Evolutionary conservation across 2,888 invertebrate species (phyloP), one percentile per base, ranked within the genome.

Genomic region (Rhagonycha fulva): DNA sequence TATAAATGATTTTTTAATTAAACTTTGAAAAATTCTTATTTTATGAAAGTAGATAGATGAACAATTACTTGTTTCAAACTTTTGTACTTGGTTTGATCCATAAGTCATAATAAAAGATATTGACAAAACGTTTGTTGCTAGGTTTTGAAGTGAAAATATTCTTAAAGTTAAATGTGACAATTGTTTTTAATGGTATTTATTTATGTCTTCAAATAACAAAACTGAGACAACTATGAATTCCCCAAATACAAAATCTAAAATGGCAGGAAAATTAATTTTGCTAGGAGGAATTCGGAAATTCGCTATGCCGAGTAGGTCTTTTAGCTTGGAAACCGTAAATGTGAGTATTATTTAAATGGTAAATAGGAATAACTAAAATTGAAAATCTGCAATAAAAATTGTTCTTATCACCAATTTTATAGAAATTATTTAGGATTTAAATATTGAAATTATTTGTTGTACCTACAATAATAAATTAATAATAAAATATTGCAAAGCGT

Each of bases 301-400:
- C 75, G 87, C 84, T 4, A 84, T 86, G 85, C 85, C 86, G 2
- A 85, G 84, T 74, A 83, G 85, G 74, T 86, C 86, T 14, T 83
- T 86, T 73, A 87, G 87, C 72, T 84, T 84, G 71, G 84, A 82
- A 68, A 85, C 86, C 19, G 81, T 85, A 23, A 83, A 84, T 80
- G 87, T 87, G 81, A 86, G 87, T 86, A 66, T n/a, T 63, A n/a
- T 19, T 23, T 12, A 47, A 0, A 5, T 7, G n/a, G 12, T 12
- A 12, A 32, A 32, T 32, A 12, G 1, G 12, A 32, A 32, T 32
- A 32, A 1, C 3, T 4, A 4, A 10, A 1, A 30, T 30, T 30
- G 11, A 32, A n/a, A n/a, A n/a, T 7, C 7, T 10, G 47, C n/a
- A 7, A 47, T 7, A n/a, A n/a, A n/a, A 7, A 47, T 47, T n/a